Evolutionary conservation across 2,888 invertebrate genomes (phyloP).

Genomic region (Coronaproctus castanopsis): DNA sequence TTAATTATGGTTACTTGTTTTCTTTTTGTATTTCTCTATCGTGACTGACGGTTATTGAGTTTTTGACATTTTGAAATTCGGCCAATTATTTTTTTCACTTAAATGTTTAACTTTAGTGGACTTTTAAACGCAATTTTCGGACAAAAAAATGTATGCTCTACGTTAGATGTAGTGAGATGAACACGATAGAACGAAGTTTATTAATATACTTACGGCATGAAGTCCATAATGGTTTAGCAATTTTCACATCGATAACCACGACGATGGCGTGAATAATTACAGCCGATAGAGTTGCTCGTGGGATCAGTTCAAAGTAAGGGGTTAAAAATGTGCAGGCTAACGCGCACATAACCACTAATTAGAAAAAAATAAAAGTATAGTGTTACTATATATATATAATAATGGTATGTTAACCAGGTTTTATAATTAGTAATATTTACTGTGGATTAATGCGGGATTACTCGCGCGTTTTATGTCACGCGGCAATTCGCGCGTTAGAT

Average conservation of each 20-base stretch:
- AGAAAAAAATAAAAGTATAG: constrained; percentile 14
- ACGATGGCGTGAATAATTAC: constrained; percentile 77
- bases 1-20: no score
- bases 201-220: constrained; percentile 31
- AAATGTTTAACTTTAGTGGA: no score
- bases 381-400: no score
- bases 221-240: constrained; percentile 33
- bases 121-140: no score
- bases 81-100: neutral
- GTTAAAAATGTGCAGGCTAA: constrained; percentile 66
- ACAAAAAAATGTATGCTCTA: neutral
- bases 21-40: no score
- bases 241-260: constrained; percentile 47
- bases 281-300: constrained; percentile 62
- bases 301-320: constrained; percentile 69
- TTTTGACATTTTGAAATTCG: no score
- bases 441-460: no score
- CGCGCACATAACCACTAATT: constrained; percentile 53
- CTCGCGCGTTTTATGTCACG: no score
- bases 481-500: no score
- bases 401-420: no score
- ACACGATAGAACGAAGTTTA: constrained; percentile 5
- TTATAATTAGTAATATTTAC: no score
- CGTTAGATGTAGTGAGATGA: neutral
- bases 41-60: no score